Conservation (phyloP, 92 coral and sea anemone genomes). For the Phenganax stokvisi region DNA sequence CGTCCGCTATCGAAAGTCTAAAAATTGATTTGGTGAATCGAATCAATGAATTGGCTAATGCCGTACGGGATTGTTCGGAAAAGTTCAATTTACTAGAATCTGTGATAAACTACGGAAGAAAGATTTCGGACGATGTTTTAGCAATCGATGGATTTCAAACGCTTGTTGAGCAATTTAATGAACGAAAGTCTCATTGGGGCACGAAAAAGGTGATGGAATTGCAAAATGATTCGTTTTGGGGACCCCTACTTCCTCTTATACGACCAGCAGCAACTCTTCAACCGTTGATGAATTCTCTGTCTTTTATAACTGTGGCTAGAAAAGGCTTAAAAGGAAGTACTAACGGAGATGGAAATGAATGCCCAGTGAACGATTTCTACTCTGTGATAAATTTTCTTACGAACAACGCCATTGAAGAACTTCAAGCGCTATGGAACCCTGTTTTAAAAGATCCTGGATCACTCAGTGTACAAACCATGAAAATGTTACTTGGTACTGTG, state of each 20-base stretch:
- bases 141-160: background rate
- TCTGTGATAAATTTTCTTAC: conserved; percentile 7
- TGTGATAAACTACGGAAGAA: conserved; percentile 11
- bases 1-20: background rate
- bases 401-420: conserved; percentile 18
- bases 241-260: conserved; percentile 40
- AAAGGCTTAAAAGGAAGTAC: conserved; percentile 35
- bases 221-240: conserved; percentile 57
- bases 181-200: conserved; percentile 11
- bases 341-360: background rate
- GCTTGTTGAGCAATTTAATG: conserved; percentile 4
- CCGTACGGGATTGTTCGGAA: conserved; percentile 7
- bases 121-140: conserved; percentile 14
- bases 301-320: conserved; percentile 55
- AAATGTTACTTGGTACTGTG: conserved; percentile 43
- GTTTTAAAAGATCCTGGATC: conserved; percentile 25
- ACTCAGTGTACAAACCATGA: conserved; percentile 40
- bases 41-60: background rate
- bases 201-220: conserved; percentile 12
- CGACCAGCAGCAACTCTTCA: conserved; percentile 33
- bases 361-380: background rate
- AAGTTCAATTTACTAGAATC: conserved; percentile 13
- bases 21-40: background rate
- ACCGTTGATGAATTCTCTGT: conserved; percentile 33
- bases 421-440: conserved; percentile 33